These are phyloP conservation scores for Caenorhabditis sp. DNA, from an alignment of 2,888 invertebrate genomes.

Conservation along the genomic window DNA sequence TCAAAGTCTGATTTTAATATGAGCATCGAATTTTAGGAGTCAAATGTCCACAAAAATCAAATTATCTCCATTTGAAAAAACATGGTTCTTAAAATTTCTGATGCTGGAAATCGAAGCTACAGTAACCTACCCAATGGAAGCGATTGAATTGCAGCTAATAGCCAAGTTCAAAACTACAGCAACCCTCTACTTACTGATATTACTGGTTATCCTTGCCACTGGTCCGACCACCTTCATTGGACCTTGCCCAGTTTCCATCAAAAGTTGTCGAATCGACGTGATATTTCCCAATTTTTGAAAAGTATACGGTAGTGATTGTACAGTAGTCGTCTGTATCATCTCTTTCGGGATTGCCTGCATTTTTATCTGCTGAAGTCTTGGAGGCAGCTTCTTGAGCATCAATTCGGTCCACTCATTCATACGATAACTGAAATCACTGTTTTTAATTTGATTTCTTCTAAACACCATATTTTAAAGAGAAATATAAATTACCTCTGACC, in stretches of 20 bases:
- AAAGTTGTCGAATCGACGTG: slow-evolving; percentile 29
- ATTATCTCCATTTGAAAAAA: too few relatives aligned
- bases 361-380: slow-evolving; percentile 19
- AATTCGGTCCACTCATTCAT: not conserved
- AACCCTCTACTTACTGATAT: slow-evolving; percentile 54
- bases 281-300: slow-evolving; percentile 34
- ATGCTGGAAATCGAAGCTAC: too few relatives aligned
- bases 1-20: too few relatives aligned
- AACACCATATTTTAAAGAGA: too few relatives aligned
- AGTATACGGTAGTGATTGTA: slow-evolving; percentile 37
- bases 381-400: not conserved
- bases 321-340: slow-evolving; percentile 32
- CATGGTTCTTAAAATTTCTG: too few relatives aligned
- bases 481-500: too few relatives aligned
- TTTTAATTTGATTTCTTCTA: too few relatives aligned
- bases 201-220: slow-evolving; percentile 52
- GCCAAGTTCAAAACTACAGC: slow-evolving; percentile 1
- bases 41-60: too few relatives aligned
- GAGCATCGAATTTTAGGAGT: too few relatives aligned
- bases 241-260: slow-evolving; percentile 24
- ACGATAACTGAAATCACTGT: too few relatives aligned
- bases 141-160: too few relatives aligned
- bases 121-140: too few relatives aligned
- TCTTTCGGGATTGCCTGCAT: slow-evolving; percentile 10
- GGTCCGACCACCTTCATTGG: slow-evolving; percentile 47